These are phyloP conservation scores for Hippolais icterina DNA, from an alignment of 2,113 vertebrate species.

Conservation along the genomic window DNA sequence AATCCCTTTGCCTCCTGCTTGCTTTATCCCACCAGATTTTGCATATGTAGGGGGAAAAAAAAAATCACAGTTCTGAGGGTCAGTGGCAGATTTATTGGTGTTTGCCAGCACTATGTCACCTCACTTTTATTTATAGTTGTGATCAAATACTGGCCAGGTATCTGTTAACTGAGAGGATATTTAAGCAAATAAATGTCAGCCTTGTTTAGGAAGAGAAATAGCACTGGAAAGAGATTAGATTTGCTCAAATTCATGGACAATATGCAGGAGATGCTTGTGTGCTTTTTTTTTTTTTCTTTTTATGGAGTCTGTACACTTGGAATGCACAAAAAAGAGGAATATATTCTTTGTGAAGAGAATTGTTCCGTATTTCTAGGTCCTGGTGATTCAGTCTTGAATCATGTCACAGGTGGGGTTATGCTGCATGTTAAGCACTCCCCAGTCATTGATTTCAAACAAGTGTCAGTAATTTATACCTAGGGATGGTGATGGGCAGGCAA, in stretches of 20 bases:
- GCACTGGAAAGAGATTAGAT: background rate
- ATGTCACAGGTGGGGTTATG: background rate
- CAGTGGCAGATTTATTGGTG: background rate
- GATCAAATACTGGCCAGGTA: background rate
- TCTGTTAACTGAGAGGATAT: background rate
- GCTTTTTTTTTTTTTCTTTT: background rate
- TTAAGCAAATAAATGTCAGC: background rate
- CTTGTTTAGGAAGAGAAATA: background rate
- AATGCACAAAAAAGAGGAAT: background rate
- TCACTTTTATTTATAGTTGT: background rate
- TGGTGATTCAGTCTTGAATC: background rate
- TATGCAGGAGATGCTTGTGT: background rate
- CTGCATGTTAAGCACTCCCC: background rate
- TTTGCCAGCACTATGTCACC: background rate
- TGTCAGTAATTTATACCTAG: background rate
- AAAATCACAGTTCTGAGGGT: background rate
- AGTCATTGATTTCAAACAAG: background rate
- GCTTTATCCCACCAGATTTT: background rate
- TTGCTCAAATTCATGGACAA: background rate
- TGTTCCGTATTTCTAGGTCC: background rate
- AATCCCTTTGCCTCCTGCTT: background rate
- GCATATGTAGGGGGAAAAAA: background rate
- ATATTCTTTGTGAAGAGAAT: background rate
- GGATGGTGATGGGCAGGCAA: background rate
- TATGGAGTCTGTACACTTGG: background rate